phyloP scores from a whole-genome alignment of 1,140 invertebrate genomes.

The Conopomorpha cramerella region DNA sequence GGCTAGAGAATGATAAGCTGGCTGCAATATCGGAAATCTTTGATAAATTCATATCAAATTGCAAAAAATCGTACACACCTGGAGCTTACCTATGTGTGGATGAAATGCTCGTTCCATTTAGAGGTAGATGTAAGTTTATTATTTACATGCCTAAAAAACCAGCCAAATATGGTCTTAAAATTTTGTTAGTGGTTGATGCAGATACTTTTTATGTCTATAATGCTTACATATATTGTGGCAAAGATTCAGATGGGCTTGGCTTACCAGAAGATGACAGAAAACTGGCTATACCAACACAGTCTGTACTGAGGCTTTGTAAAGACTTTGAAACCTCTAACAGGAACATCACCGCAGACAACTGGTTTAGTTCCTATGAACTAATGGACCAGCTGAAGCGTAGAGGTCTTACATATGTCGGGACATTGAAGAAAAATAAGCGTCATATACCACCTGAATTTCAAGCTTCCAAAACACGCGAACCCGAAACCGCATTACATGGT shows the following conservation, averaged over 20 bases:
- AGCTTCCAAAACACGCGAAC: conserved; percentile 5
- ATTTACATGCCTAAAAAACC: conserved; percentile 33
- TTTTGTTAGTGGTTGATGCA: conserved; percentile 12
- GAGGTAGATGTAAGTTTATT: conserved; percentile 12
- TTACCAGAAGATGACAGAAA: conserved; percentile 15
- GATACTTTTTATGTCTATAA: conserved; percentile 10
- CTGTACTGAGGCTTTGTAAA: conserved; percentile 16
- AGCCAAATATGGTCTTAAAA: conserved; percentile 48
- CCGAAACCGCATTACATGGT: conserved; percentile 9
- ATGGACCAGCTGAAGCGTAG: conserved; percentile 19
- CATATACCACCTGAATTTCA: conserved; percentile 23
- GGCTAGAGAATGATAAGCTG: conserved; percentile 11
- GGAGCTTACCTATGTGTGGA: conserved; percentile 19
- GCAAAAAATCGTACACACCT: conserved; percentile 13
- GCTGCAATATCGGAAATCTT: conserved; percentile 25
- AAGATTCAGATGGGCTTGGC: conserved; percentile 14
- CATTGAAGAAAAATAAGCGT: conserved; percentile 47
- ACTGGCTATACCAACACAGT: conserved; percentile 13
- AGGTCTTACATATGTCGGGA: conserved; percentile 40
- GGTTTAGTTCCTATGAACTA: conserved; percentile 34
- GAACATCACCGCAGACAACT: conserved; percentile 41
- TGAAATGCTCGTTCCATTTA: conserved; percentile 27
- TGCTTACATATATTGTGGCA: no score
- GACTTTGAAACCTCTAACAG: conserved; percentile 12
- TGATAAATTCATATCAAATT: conserved; percentile 31